Evolutionary conservation across 2,888 invertebrate genomes (phyloP), one percentile per base, ranked within the genome.

Genomic region (Strigamia crassipes): DNA sequence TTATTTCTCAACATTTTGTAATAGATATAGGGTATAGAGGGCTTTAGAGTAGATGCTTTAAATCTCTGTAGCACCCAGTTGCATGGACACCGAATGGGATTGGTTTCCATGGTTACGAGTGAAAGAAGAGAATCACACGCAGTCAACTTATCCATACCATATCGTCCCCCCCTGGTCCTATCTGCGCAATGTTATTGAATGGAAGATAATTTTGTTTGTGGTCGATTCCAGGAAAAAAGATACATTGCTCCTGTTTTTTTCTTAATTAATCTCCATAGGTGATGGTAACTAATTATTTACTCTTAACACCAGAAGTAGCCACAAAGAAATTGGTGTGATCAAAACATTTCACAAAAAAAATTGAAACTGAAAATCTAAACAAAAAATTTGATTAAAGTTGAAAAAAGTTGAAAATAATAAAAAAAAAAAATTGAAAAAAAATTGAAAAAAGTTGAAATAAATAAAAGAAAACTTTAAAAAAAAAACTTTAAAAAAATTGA

Each of bases 141-240:
- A 61, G 66, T 66, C 66, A 66, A 23, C 66, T 23, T 66, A 66
- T 66, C 66, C 66, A 27, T 66, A 66, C 23, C 66, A 66, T 23
- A 66, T 51, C 51, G 51, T 15, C 66, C 66, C 21, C 12, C 23
- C 66, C 23, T 27, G 3, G 12, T 31, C 73, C 23, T 12, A 73
- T 73, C 27, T 31, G 23, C 27, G 27, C 73, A 73, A 56, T 56
- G 18, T 18, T 18, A 18, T 56, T 56, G 18, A 56, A 46, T 46
- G 46, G 56, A 38, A 56, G 21, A 56, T 56, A 56, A 56, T 56
- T 15, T 56, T 56, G 46, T 46, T 13, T 46, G 46, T 13, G 9
- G 56, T 21, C 9, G 0, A 21, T 51, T 2, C n/a, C 1, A 15
- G 9, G n/a, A n/a, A n/a, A 1, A 9, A 42, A 42, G 13, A 5